A percentile compares a stretch with the other conserved stretches of the same genome.
These are phyloP conservation scores for Andrena bicolor DNA, from an alignment of 2,888 invertebrate species.

Conservation along the genomic window DNA sequence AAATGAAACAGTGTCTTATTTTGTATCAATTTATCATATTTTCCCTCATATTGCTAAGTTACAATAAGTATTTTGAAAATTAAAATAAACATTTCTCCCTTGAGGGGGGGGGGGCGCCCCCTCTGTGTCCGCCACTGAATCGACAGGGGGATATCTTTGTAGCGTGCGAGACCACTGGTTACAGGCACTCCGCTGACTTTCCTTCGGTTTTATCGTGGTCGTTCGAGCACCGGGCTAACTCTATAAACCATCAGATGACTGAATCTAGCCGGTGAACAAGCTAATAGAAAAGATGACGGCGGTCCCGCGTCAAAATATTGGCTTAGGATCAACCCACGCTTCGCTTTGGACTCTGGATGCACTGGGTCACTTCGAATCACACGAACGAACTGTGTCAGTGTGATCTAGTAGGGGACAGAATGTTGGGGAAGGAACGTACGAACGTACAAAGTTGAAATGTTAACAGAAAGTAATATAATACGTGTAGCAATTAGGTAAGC, in stretches of 20 bases:
- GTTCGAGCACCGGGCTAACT: background rate
- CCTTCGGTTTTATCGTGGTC: constrained; percentile 15
- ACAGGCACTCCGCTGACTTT: background rate
- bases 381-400: background rate
- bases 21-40: no score
- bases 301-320: constrained; percentile 65
- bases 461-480: no score
- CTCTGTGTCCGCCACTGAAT: no score
- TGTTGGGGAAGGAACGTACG: background rate
- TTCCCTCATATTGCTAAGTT: no score
- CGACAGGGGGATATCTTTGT: background rate
- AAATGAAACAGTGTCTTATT: no score
- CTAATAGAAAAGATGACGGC: constrained; percentile 47
- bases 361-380: background rate
- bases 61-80: no score
- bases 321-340: constrained; percentile 56
- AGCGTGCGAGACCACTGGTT: constrained; percentile 7
- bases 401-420: background rate
- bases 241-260: constrained; percentile 19
- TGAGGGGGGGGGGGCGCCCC: no score
- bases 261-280: constrained; percentile 20
- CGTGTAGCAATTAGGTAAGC: no score
- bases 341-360: constrained; percentile 20
- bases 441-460: background rate
- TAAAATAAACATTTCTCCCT: no score